Conservation (phyloP, 2,113 vertebrate species). For the Thunnus maccoyii region DNA sequence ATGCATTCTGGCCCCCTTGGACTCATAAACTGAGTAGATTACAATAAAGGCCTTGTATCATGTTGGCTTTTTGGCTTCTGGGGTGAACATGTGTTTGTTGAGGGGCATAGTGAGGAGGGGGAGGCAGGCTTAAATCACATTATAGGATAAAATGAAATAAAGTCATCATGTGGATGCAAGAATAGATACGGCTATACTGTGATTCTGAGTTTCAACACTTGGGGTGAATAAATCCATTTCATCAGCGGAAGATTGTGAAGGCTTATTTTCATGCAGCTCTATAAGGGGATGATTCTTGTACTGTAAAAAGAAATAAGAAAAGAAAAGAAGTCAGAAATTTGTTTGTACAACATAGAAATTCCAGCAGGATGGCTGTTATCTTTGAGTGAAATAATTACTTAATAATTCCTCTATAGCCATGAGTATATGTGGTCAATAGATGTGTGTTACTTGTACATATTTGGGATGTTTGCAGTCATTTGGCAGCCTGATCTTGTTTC, state of each 20-base stretch:
- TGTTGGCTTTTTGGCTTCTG: conserved; percentile 13
- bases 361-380: neutral
- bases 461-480: neutral
- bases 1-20: conserved; percentile 12
- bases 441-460: neutral
- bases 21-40: conserved; percentile 40
- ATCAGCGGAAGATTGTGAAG: neutral
- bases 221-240: neutral
- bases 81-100: conserved; percentile 17
- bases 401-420: neutral
- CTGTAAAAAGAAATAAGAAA: neutral
- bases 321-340: too few relatives aligned
- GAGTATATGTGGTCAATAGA: neutral
- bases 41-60: conserved; percentile 40
- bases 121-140: conserved; percentile 30
- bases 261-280: neutral
- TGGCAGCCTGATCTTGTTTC: neutral
- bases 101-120: neutral
- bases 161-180: neutral
- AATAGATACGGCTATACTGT: neutral
- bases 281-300: neutral
- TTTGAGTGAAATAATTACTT: neutral
- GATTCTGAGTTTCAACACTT: neutral
- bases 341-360: neutral
- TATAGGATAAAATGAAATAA: conserved; percentile 35